Evolutionary conservation across 2,113 vertebrate genomes (phyloP), one percentile per base, ranked within the genome.

Genomic region (Ancistrus triradiatus): DNA sequence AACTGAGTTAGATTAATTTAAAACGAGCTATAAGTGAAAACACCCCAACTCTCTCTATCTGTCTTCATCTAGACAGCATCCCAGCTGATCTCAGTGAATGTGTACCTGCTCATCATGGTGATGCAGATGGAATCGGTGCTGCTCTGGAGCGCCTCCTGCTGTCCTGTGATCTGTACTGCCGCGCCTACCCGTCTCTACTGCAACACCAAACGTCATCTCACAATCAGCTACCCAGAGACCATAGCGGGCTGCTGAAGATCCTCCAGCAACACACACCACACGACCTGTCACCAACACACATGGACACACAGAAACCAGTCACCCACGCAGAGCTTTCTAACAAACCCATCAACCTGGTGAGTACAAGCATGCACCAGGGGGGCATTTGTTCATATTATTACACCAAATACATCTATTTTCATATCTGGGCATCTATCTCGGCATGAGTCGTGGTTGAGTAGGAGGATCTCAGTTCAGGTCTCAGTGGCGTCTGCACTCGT

Each of bases 321-420:
- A 84, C 84, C 0, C 89, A 90, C 68, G 80, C 84, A 0, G 90
- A 93, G 73, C 89, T 95, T 19, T 73, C 79, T n/a, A 81, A 82
- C 13, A 81, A 77, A 53, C 93, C 93, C n/a, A 86, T 95, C 73
- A 86, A 90, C 63, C 88, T 88, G 88, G 93, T 95, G 83, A 75
- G 86, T 10, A n/a, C n/a, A n/a, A n/a, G n/a, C n/a, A n/a, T n/a
- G n/a, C n/a, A n/a, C n/a, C n/a, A n/a, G n/a, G n/a, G n/a, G n/a
- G n/a, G n/a, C n/a, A n/a, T n/a, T n/a, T n/a, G n/a, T n/a, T n/a
- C n/a, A n/a, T n/a, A n/a, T n/a, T n/a, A n/a, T n/a, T n/a, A n/a
- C n/a, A n/a, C n/a, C n/a, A n/a, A n/a, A n/a, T n/a, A n/a, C n/a
- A n/a, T n/a, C n/a, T n/a, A n/a, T n/a, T n/a, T n/a, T n/a, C n/a